Base-by-base conservation (phyloP, 2,797 vertebrate species). In the Catharus ustulatus region DNA sequence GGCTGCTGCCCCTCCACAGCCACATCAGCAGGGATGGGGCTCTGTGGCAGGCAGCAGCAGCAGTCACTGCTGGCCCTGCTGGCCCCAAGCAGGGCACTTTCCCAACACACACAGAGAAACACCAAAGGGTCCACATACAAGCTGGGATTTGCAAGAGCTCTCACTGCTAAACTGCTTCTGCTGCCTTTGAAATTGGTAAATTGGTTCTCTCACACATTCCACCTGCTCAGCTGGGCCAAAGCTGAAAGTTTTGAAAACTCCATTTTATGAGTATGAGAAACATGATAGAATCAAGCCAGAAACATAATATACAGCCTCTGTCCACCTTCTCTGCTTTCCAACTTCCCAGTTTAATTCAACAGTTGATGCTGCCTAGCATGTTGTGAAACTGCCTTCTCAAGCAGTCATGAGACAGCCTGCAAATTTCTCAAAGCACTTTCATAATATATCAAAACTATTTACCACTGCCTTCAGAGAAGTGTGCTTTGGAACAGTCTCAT, bases 391-490 rank as follows among this genome's bases (percentile, higher is more conserved):
- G 55, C 43, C 27, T 68, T 94, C 54, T 64, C 43, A 84, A 90
- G 61, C 23, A 62, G 14, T 40, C 32, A 15, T 30, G 34, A 85
- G 40, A 66, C 11, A 86, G 21, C 27, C 76, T 83, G 51, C 8
- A 83, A 82, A 89, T 69, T 86, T 95, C 42, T 79, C 57, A 77
- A 52, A 68, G 34, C 4, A 32, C 24, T 92, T 93, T 84, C 59
- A 66, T 71, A 94, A 93, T 63, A 71, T 43, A 64, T 17, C 34
- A 46, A 83, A 96, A 93, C 11, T 80, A 67, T 94, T 95, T 94
- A 90, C 38, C 34, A 43, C 42, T 76, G 48, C 71, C 64, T 91
- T 55, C 46, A 91, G 71, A 93, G 75, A 90, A 58, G 45, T 49
- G 75, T 95, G 79, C 49, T 91, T 92, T 95, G 64, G 62, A 95